phyloP scores from a whole-genome alignment of 2,113 vertebrate species.

The Strigops habroptila region DNA sequence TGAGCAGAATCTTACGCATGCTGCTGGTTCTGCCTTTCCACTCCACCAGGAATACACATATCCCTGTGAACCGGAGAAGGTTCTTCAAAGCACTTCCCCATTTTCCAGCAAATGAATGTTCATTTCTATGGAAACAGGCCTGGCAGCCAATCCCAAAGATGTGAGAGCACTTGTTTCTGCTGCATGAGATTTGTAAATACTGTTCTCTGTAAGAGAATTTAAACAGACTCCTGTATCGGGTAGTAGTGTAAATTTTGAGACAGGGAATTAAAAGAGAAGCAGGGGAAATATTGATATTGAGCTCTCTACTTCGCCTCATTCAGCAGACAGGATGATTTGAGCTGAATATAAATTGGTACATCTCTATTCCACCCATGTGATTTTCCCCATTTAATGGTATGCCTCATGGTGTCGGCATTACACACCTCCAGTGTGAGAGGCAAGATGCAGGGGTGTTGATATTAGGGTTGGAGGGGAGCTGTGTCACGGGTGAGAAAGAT shows the following conservation, averaged over 20 bases:
- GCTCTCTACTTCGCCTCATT: background rate
- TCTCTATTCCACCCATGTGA: fast-evolving
- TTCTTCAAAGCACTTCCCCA: background rate
- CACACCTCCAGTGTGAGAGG: background rate
- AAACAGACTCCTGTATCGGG: fast-evolving
- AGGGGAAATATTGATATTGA: background rate
- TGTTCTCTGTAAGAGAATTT: background rate
- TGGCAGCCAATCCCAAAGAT: background rate
- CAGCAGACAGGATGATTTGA: background rate
- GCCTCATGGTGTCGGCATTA: background rate
- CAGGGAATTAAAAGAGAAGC: background rate
- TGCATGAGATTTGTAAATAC: conserved; percentile 36
- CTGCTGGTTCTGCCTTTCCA: background rate
- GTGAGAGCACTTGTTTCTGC: background rate
- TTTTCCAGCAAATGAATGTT: conserved; percentile 19
- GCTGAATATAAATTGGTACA: background rate
- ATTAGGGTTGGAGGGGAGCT: background rate
- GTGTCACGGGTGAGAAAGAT: background rate
- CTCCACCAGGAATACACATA: background rate
- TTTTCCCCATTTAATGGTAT: background rate
- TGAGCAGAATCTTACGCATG: background rate
- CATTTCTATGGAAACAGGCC: conserved; percentile 66
- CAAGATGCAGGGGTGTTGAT: background rate
- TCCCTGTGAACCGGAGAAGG: background rate
- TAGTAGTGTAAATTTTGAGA: background rate